These are phyloP conservation scores for Festucalex cinctus DNA, from an alignment of 2,113 vertebrate species.

Conservation along the genomic window DNA sequence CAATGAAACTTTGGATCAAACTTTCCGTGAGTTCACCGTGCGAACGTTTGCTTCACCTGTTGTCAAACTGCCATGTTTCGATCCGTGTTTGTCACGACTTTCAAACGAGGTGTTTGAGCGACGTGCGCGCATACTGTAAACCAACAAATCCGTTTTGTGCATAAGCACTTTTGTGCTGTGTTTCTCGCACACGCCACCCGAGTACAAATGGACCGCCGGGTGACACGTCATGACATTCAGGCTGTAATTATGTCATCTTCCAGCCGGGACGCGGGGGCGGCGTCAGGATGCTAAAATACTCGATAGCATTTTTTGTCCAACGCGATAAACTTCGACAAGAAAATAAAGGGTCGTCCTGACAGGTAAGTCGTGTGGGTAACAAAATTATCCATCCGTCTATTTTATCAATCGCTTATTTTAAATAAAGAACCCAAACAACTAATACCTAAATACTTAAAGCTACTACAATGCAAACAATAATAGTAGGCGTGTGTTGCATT, in stretches of 20 bases:
- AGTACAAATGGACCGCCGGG: neutral
- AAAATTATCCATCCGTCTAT: too few species aligned
- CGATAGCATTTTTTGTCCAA: neutral
- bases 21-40: neutral
- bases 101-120: neutral
- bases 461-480: neutral
- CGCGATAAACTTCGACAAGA: slow-evolving; percentile 3
- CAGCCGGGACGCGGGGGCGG: neutral
- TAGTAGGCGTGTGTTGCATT: neutral
- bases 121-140: neutral
- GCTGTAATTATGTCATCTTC: slow-evolving; percentile 8
- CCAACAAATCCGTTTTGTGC: neutral
- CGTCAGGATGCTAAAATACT: slow-evolving; percentile 8
- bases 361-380: neutral
- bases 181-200: slow-evolving; percentile 2
- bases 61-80: neutral
- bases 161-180: slow-evolving; percentile 4
- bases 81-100: neutral
- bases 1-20: neutral
- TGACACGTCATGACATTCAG: slow-evolving; percentile 6
- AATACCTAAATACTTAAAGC: neutral
- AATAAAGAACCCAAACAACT: too few species aligned
- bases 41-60: neutral
- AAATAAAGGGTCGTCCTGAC: slow-evolving; percentile 1
- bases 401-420: neutral